phyloP scores from a whole-genome alignment of 2,888 invertebrate species.

The Sesia bembeciformis region DNA sequence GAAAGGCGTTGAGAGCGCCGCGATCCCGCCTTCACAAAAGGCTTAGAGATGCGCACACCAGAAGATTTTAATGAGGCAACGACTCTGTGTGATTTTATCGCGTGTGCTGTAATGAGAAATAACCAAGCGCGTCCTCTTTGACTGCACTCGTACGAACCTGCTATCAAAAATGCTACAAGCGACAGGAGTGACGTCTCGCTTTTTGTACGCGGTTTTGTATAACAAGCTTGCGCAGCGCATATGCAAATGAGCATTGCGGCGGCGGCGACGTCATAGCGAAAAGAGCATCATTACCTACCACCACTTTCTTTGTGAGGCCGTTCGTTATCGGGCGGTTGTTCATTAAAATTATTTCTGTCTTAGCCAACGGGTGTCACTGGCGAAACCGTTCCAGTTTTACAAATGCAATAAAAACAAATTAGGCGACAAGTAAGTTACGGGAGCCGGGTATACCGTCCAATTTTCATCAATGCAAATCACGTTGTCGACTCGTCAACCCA shows the following conservation, averaged over 20 bases:
- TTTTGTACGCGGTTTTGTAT: background rate
- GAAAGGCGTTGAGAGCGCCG: slow-evolving; percentile 67
- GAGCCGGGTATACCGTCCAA: slow-evolving; percentile 55
- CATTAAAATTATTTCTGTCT: background rate
- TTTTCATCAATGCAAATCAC: slow-evolving; percentile 75
- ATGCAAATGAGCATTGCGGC: background rate
- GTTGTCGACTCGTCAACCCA: slow-evolving; percentile 75
- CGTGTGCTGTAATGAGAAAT: slow-evolving; percentile 71
- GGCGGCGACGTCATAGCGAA: background rate
- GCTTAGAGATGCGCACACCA: slow-evolving; percentile 72
- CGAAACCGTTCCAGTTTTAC: slow-evolving; percentile 39
- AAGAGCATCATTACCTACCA: background rate
- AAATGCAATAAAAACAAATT: slow-evolving; percentile 63
- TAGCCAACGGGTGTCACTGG: slow-evolving; percentile 12
- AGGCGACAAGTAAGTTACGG: slow-evolving; percentile 49
- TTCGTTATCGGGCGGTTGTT: background rate
- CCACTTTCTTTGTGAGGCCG: background rate
- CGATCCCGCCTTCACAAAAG: slow-evolving; percentile 65
- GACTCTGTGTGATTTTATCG: slow-evolving; percentile 73
- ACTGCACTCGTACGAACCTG: slow-evolving; percentile 44
- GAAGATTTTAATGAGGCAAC: slow-evolving; percentile 75
- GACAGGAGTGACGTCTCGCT: slow-evolving; percentile 6
- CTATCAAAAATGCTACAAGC: slow-evolving; percentile 50
- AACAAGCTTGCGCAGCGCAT: background rate
- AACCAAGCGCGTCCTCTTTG: slow-evolving; percentile 72